These are phyloP conservation scores for Trichoplusia ni DNA, from an alignment of 1,140 invertebrate genomes.

Conservation along the genomic window DNA sequence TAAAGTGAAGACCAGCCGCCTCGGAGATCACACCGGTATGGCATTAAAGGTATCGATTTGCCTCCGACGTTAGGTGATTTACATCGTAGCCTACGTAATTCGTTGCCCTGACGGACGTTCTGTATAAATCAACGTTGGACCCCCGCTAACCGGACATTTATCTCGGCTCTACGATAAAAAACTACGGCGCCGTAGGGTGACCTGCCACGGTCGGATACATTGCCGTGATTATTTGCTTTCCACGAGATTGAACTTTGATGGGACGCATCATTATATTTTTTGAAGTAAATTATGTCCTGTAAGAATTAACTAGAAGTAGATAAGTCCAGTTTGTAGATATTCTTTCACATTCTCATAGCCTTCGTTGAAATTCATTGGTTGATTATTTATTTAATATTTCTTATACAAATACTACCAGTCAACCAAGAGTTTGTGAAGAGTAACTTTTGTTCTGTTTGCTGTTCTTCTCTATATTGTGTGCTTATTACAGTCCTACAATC, in stretches of 20 bases:
- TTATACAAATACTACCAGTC: too few relatives aligned
- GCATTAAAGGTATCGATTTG: constrained; percentile 59
- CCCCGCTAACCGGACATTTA: constrained; percentile 77
- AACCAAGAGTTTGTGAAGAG: too few relatives aligned
- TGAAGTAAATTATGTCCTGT: not conserved
- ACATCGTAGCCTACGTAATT: constrained; percentile 74
- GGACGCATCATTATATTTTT: constrained; percentile 12
- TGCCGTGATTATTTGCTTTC: constrained; percentile 41
- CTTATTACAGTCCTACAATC: too few relatives aligned
- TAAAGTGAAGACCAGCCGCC: not conserved
- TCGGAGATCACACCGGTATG: constrained; percentile 8
- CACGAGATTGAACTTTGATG: constrained; percentile 23
- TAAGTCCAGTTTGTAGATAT: too few relatives aligned
- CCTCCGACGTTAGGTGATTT: constrained; percentile 67
- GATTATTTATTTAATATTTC: too few relatives aligned
- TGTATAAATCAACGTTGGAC: constrained; percentile 77
- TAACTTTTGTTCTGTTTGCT: too few relatives aligned
- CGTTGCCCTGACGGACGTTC: constrained; percentile 72
- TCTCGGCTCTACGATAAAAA: constrained; percentile 73
- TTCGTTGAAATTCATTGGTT: too few relatives aligned
- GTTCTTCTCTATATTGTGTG: too few relatives aligned
- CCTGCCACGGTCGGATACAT: constrained; percentile 41
- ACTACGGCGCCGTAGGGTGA: constrained; percentile 56
- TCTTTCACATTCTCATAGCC: too few relatives aligned
- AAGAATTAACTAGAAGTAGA: too few relatives aligned